A percentile compares a stretch with the other conserved stretches of the same genome.
These are phyloP conservation scores for Drosophila persimilis DNA, from an alignment of 1,140 invertebrate genomes.

Conservation along the genomic window DNA sequence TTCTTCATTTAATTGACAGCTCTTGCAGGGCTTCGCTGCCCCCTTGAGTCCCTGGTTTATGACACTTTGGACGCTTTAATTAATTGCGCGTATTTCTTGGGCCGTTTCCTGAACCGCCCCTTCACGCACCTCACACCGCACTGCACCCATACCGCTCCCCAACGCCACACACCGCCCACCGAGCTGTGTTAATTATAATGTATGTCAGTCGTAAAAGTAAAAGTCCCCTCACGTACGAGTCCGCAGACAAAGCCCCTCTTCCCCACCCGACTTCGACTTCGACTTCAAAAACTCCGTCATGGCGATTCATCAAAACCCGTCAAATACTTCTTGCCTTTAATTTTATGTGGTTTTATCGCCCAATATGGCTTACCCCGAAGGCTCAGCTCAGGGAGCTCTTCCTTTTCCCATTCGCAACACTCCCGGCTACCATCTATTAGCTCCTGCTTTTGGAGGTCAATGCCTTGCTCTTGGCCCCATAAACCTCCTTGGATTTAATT, in stretches of 20 bases:
- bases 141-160: neutral
- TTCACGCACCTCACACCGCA: constrained; percentile 28
- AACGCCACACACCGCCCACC: neutral
- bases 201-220: constrained; percentile 70
- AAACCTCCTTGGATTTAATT: constrained; percentile 47
- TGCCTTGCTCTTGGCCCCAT: constrained; percentile 34
- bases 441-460: constrained; percentile 20
- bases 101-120: constrained; percentile 14
- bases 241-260: neutral
- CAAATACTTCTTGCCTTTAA: constrained; percentile 51
- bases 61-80: constrained; percentile 69
- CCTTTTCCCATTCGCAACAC: too few relatives aligned
- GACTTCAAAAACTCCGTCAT: constrained; percentile 18
- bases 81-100: constrained; percentile 61
- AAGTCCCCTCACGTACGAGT: constrained; percentile 62
- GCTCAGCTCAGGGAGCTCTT: neutral
- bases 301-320: constrained; percentile 39
- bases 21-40: constrained; percentile 31
- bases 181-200: constrained; percentile 67
- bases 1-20: constrained; percentile 56
- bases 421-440: neutral
- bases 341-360: constrained; percentile 60
- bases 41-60: constrained; percentile 47
- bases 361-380: constrained; percentile 60
- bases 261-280: neutral